Evolutionary conservation across 2,888 invertebrate species (phyloP).

Genomic region (Helobdella robusta): DNA sequence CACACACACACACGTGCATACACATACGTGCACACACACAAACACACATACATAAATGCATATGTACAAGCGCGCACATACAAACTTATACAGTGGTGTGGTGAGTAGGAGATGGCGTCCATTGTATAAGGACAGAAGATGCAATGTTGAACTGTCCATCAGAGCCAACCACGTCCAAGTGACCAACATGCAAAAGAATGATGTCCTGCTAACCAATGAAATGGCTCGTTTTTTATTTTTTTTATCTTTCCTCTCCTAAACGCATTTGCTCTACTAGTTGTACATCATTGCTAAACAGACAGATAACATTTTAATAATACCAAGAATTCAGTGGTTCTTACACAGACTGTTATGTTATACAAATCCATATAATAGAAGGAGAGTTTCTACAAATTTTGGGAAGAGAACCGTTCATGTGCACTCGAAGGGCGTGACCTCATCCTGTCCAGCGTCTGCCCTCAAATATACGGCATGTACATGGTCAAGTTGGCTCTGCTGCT

Average conservation of each 20-base stretch:
- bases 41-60: no score
- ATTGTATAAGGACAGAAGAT: conserved; percentile 55
- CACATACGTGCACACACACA: no score
- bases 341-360: no score
- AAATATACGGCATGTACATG: conserved; percentile 74
- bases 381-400: conserved; percentile 67
- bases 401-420: conserved; percentile 57
- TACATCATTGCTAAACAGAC: no score
- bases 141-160: conserved; percentile 63
- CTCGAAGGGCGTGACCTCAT: conserved; percentile 68
- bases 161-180: conserved; percentile 62
- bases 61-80: no score
- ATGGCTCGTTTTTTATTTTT: conserved; percentile 29
- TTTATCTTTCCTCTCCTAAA: background rate
- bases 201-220: conserved; percentile 45
- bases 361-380: conserved; percentile 52
- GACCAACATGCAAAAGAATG: conserved; percentile 46
- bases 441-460: conserved; percentile 69
- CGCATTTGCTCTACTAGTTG: no score
- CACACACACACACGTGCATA: no score
- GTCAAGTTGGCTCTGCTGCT: conserved; percentile 76
- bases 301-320: no score
- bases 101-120: conserved; percentile 67
- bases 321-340: no score
- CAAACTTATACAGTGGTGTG: conserved; percentile 65